Percentiles rank a stretch among this genome's conserved stretches.
phyloP scores from a whole-genome alignment of 2,113 vertebrate species.

The Glaucidium brasilianum region DNA sequence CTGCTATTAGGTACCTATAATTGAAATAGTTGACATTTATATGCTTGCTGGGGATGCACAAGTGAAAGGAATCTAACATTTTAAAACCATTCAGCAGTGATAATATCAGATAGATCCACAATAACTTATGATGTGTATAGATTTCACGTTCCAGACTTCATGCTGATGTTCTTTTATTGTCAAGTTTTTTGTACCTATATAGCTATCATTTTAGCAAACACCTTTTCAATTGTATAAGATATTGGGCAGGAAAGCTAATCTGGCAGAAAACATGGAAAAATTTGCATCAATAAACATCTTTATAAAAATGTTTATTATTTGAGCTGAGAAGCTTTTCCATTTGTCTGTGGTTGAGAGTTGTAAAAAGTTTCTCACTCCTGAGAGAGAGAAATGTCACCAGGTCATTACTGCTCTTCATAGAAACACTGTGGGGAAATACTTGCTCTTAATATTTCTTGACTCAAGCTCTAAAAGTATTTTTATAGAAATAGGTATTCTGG shows the following conservation, averaged over 20 bases:
- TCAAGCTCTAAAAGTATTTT: background rate
- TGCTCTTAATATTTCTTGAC: background rate
- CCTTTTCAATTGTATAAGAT: background rate
- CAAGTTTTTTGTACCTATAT: background rate
- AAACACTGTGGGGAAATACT: background rate
- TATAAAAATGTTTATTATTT: background rate
- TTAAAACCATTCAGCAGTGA: background rate
- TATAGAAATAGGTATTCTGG: background rate
- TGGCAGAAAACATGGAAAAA: background rate
- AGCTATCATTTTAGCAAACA: background rate
- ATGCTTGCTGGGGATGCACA: background rate
- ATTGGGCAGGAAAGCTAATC: background rate
- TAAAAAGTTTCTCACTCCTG: background rate
- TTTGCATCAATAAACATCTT: slow-evolving; percentile 3
- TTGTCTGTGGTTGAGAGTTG: background rate
- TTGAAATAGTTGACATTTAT: slow-evolving; percentile 12
- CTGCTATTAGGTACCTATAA: slow-evolving; percentile 5
- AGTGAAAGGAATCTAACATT: background rate
- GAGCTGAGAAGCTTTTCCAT: background rate
- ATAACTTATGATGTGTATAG: background rate
- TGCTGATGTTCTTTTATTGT: background rate
- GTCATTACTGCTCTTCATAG: background rate
- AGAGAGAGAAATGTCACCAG: background rate
- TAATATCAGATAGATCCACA: background rate
- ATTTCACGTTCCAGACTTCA: background rate